Conservation (phyloP, 1,140 invertebrate species). For the Aplysia californica region DNA sequence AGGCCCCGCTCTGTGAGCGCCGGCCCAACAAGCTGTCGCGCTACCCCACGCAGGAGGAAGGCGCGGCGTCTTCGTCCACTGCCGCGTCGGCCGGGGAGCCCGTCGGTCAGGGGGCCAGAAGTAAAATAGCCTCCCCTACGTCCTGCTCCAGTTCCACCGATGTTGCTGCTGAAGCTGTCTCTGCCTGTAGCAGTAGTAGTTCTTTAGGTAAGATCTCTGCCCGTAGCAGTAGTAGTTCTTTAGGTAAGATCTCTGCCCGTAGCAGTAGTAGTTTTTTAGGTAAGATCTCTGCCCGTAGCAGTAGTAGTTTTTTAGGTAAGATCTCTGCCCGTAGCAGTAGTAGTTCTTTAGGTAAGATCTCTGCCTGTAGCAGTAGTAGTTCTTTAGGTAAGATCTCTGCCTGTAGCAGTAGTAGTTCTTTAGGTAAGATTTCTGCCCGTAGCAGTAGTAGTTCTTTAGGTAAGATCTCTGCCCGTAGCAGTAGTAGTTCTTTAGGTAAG, state of each 20-base stretch:
- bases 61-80: background rate
- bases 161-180: background rate
- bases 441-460: too few relatives aligned
- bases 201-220: slow-evolving; percentile 1
- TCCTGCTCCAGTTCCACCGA: background rate
- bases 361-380: too few relatives aligned
- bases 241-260: background rate
- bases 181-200: background rate
- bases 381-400: too few relatives aligned
- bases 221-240: background rate
- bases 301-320: too few relatives aligned
- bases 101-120: slow-evolving; percentile 1
- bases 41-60: slow-evolving; percentile 32
- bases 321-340: too few relatives aligned
- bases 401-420: too few relatives aligned
- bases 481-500: too few relatives aligned
- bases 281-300: too few relatives aligned
- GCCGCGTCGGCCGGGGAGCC: background rate
- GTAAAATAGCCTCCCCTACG: slow-evolving; percentile 8
- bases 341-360: too few relatives aligned
- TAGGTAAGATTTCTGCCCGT: too few relatives aligned
- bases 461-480: too few relatives aligned
- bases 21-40: slow-evolving; percentile 47
- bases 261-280: too few relatives aligned
- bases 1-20: slow-evolving; percentile 71